Evolutionary conservation across 37 sponge, comb jelly and placozoan genomes (phyloP), one percentile per base, ranked within the genome.

Genomic region (Cliona cf. orientalis): DNA sequence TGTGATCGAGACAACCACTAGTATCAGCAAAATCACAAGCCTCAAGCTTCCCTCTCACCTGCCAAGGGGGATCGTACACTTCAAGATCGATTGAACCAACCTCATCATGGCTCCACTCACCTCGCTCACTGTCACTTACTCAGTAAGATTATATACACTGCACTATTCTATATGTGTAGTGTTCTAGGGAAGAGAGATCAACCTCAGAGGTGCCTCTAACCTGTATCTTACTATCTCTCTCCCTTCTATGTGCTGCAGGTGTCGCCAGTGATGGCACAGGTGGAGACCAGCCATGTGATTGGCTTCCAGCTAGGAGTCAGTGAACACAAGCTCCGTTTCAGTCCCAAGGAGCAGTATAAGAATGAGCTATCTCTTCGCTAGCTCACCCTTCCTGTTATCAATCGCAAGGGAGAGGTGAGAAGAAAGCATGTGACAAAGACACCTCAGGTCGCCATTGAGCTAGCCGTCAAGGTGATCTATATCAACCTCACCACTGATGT

Each of bases 401-500:
- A 37, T 28, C 56, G 87, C 25, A 58, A 49, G 41, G 88, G 88
- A 0, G 42, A 40, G 3, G 37, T 92, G 37, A 42, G 29, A 6
- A 58, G 72, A 36, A 22, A 76, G 0, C 62, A 28, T 22, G 37
- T 42, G 33, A 84, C 56, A 23, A 61, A 46, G 62, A 37, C 76
- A 2, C 88, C 84, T 2, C 42, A 35, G 17, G 66, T 83, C 34
- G 42, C 81, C 28, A 11, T 87, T 0, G 71, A 80, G 34, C 43
- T 92, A 46, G 25, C 68, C 56, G 43, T 92, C 41, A 79, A 92
- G 70, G 66, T 75, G 44, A 66, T 92, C 26, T 75, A 84, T 25
- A 69, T 92, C 31, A 85, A 92, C 46, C 63, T 92, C 29, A 87
- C 88, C 0, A 92, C 93, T 1, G 89, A 92, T 58, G 80, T 84